Base-by-base conservation (phyloP, 2,797 vertebrate genomes). In the Ceyx erithaca region DNA sequence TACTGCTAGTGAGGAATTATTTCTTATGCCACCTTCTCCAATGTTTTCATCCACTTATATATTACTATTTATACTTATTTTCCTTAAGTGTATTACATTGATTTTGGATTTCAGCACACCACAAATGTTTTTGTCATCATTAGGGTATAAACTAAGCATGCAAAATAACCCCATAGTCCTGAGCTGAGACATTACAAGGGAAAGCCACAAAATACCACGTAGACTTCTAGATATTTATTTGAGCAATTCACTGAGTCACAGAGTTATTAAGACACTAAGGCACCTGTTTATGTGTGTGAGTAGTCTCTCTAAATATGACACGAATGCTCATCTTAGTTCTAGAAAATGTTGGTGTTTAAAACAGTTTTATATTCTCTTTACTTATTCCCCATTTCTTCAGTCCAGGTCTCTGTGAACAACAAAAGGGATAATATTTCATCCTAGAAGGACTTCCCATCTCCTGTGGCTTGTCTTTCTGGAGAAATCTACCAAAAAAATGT, bases 11-110 rank as follows among this genome's bases (percentile, higher is more conserved):
- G 26, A 46, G 41, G 73, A 81, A 37, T 66, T 79, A 80, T 79
- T 93, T 79, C 46, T 71, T 69, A 15, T n/a, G 46, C 16, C 46
- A 35, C 43, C 70, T 86, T 77, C 13, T 82, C 12, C 45, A 85
- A 21, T 64, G 26, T 22, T 77, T 64, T 71, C 80, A 87, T 57
- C 7, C 23, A 68, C 58, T 83, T 4, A 26, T 64, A 33, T 86
- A 30, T 73, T 54, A 73, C 63, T 86, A 81, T 91, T 89, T 70
- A 80, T 71, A 57, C 21, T 64, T 85, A 20, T 54, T 94, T 83
- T 86, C 31, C 37, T 64, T 84, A 81, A 91, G 67, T 73, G 89
- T 14, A 28, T 52, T 64, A 15, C 31, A 90, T 90, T 73, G 83
- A 91, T 77, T 90, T 91, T 76, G 40, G 31, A 40, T 84, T 94